Evolutionary conservation across 1,140 invertebrate species (phyloP), one percentile per base, ranked within the genome.

Genomic region (Drosophila orosa): DNA sequence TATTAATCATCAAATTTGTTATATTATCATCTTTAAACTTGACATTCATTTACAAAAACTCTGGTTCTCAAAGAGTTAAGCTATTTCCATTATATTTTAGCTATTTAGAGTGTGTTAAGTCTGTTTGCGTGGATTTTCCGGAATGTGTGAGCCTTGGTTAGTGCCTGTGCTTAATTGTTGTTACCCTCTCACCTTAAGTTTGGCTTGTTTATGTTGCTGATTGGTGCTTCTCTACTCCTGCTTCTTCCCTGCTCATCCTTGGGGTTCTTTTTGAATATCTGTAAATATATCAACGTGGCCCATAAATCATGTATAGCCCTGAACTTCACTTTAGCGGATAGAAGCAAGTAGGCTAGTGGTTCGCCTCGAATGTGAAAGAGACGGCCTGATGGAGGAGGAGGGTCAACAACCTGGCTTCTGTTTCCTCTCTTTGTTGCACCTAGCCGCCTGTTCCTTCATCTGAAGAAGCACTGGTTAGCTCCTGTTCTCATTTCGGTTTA

Each of bases 401-500:
- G 59, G 55, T 63, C 60, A 40, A 24, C 13, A 31, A 60, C 35
- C 56, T 24, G 29, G 29, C 13, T 33, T 22, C 29, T 9, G 29
- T 19, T 15, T 13, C 13, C 27, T 35, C 31, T n/a, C 15, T 17
- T 10, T 31, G 55, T 63, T 60, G 55, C 55, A 60, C 60, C 54
- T 9, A 42, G 60, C 61, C 42, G n/a, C 42, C 22, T 35, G 5
- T 17, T 24, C 19, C 37, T 15, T 66, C 42, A 63, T 44, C 31
- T 27, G 47, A 15, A 22, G 17, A 15, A 33, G 17, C 48, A 52
- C 48, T 15, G 29, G 29, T 50, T 71, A 47, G 44, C 19, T 35
- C 24, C 31, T 50, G 66, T 29, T 45, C 35, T 42, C 39, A 31
- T 40, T 55, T 45, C 29, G 59, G 58, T 68, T 62, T 66, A 48